Evolutionary conservation across 2,888 invertebrate species (phyloP).

Genomic region (Chorisops tibialis): DNA sequence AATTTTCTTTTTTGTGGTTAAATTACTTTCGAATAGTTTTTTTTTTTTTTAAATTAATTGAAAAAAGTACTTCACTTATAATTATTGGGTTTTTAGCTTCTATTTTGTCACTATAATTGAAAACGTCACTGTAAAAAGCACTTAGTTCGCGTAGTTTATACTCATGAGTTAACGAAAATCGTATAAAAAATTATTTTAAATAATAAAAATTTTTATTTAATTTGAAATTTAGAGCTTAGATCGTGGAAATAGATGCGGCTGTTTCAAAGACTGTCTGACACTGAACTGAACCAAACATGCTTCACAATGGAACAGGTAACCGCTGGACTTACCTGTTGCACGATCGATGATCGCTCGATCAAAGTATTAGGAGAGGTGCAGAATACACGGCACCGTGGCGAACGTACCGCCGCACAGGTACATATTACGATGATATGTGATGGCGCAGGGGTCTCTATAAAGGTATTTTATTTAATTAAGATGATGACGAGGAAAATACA

Average conservation of each 20-base stretch:
- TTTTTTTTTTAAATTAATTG: no score
- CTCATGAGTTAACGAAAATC: not conserved
- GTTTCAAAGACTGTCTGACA: conserved; percentile 14
- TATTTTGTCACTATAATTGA: not conserved
- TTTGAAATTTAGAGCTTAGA: not conserved
- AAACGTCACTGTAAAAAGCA: not conserved
- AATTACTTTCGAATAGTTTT: no score
- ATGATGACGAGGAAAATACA: conserved; percentile 5
- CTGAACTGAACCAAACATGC: conserved; percentile 25
- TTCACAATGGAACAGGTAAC: conserved; percentile 26
- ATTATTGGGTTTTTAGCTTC: not conserved
- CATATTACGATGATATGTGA: not conserved
- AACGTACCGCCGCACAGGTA: not conserved
- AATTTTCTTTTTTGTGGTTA: no score
- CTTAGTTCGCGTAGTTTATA: no score
- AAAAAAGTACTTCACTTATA: not conserved
- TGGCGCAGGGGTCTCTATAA: conserved; percentile 1
- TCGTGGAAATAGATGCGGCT: not conserved
- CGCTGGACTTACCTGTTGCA: conserved; percentile 20
- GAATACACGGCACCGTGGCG: conserved; percentile 1
- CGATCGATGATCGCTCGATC: conserved; percentile 15
- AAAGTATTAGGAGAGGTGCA: conserved; percentile 13
- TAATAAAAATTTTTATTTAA: not conserved
- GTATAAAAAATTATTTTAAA: not conserved
- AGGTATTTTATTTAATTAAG: conserved; percentile 24